Percentiles rank a stretch among this genome's conserved stretches.
phyloP scores from a whole-genome alignment of 1,140 invertebrate species.

The Chrysomallon squamiferum region DNA sequence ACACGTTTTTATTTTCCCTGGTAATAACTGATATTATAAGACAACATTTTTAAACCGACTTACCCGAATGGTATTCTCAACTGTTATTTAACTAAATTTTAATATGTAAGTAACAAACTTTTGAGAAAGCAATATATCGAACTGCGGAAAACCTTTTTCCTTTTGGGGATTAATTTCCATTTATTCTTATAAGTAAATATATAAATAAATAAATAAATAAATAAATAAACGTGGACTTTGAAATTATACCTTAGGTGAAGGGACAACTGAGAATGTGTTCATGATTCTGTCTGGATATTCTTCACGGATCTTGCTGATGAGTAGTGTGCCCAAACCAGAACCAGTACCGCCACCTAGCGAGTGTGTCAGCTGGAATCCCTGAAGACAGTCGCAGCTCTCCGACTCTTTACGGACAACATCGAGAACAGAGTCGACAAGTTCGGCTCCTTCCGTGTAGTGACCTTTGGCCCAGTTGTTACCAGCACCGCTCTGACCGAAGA shows the following conservation, averaged over 20 bases:
- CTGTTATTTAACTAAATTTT: no score
- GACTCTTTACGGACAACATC: conserved; percentile 85
- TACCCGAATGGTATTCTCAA: no score
- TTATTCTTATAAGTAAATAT: no score
- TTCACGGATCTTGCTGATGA: conserved; percentile 70
- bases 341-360: conserved; percentile 85
- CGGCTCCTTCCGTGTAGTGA: conserved; percentile 89
- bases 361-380: conserved; percentile 75
- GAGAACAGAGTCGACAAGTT: conserved; percentile 80
- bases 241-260: conserved; percentile 83
- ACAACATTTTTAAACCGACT: no score
- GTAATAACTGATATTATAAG: no score
- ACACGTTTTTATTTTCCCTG: no score
- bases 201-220: no score
- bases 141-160: no score
- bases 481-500: conserved; percentile 77
- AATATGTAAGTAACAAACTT: no score
- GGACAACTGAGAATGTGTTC: conserved; percentile 89
- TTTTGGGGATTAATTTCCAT: no score
- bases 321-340: conserved; percentile 75
- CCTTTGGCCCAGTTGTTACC: conserved; percentile 93
- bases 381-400: conserved; percentile 82
- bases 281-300: conserved; percentile 86
- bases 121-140: no score
- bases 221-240: no score